Conservation (phyloP, 30 jellyfish, hydroid and myxozoan species). For the Cassiopea andromeda region DNA sequence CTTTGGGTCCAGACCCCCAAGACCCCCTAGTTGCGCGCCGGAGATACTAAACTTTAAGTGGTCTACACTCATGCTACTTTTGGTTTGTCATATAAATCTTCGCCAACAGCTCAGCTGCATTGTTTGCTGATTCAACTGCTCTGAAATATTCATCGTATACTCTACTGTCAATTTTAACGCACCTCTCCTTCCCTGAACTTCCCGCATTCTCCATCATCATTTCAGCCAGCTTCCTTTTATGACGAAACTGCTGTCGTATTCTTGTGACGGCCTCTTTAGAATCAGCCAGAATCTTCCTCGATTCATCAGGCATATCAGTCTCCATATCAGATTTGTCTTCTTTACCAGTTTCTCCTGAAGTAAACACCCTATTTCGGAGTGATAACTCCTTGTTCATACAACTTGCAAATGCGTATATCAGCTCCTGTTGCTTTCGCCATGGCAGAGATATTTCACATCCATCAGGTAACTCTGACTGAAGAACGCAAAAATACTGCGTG, state of each 20-base stretch:
- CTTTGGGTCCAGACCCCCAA: too few relatives aligned
- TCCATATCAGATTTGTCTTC: not conserved
- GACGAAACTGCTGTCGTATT: not conserved
- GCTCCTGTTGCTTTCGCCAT: not conserved
- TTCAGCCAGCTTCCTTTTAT: constrained; percentile 9
- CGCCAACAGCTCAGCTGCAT: constrained; percentile 4
- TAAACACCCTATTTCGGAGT: not conserved
- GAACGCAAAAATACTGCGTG: not conserved
- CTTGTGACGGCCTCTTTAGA: not conserved
- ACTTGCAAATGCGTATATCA: not conserved
- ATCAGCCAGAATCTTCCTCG: not conserved
- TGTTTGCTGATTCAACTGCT: constrained; percentile 6
- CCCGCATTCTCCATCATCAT: not conserved
- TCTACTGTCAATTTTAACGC: not conserved
- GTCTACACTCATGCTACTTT: too few relatives aligned
- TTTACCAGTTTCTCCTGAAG: not conserved
- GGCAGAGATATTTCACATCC: not conserved
- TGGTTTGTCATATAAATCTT: not conserved
- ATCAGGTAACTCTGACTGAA: constrained; percentile 1
- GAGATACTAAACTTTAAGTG: too few relatives aligned
- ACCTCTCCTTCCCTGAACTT: not conserved
- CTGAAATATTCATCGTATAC: not conserved
- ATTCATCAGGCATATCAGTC: not conserved
- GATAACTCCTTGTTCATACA: constrained; percentile 7
- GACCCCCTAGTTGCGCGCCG: too few relatives aligned